A percentile compares a stretch with the other conserved stretches of the same genome.
Evolutionary conservation across 2,888 invertebrate species (phyloP).

Genomic region (Choristoneura rosaceana): DNA sequence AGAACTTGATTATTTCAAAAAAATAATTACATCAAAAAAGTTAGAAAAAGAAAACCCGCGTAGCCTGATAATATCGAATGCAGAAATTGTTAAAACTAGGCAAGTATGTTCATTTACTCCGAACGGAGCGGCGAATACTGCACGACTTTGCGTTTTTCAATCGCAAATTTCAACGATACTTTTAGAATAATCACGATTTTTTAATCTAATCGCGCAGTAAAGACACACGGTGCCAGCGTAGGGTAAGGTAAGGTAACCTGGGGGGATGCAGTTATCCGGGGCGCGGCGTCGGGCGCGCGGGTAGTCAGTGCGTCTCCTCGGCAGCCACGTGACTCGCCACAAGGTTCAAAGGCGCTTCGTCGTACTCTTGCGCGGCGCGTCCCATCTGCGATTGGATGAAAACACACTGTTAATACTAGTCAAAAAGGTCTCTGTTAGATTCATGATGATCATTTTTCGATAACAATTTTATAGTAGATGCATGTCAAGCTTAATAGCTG

Average conservation of each 20-base stretch:
- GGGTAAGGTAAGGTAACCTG: constrained; percentile 3
- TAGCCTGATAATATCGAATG: background rate
- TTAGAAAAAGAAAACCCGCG: background rate
- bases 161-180: background rate
- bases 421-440: too few species aligned
- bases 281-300: constrained; percentile 39
- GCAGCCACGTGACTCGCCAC: constrained; percentile 89
- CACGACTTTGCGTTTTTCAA: background rate
- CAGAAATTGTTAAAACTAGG: background rate
- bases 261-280: constrained; percentile 6
- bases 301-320: constrained; percentile 84
- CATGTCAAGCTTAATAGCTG: too few species aligned
- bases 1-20: background rate
- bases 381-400: constrained; percentile 63
- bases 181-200: background rate
- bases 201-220: background rate
- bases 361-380: constrained; percentile 75
- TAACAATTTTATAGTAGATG: too few species aligned
- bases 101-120: background rate
- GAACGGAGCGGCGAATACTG: background rate
- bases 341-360: constrained; percentile 89
- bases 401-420: background rate
- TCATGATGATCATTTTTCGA: too few species aligned
- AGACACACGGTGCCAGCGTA: background rate
- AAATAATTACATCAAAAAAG: background rate